Conservation (phyloP, 2,888 invertebrate species). For the Boloria euphrosyne region DNA sequence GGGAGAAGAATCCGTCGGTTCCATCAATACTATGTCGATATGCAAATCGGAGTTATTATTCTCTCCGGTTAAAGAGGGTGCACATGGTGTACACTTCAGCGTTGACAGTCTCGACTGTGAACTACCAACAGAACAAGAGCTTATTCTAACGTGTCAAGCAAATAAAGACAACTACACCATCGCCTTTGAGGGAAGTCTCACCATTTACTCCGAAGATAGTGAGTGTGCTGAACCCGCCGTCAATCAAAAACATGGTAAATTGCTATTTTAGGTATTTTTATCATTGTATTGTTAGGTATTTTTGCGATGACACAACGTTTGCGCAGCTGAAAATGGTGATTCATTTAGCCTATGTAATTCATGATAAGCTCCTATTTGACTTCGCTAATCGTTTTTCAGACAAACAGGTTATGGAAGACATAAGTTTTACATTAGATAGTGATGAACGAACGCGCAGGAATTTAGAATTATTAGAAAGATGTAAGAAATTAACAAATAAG, state of each 20-base stretch:
- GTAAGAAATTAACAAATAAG: constrained; percentile 78
- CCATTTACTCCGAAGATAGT: constrained; percentile 92
- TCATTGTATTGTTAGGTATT: constrained; percentile 18
- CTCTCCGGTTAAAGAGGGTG: constrained; percentile 93
- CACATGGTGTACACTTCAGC: constrained; percentile 89
- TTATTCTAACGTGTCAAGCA: constrained; percentile 94
- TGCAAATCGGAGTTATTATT: constrained; percentile 95
- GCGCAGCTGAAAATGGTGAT: constrained; percentile 49
- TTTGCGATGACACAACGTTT: constrained; percentile 56
- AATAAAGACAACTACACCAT: constrained; percentile 98
- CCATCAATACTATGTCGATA: constrained; percentile 91
- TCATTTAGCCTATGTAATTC: constrained; percentile 52
- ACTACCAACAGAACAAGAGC: constrained; percentile 89
- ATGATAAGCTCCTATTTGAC: constrained; percentile 55
- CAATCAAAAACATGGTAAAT: constrained; percentile 78
- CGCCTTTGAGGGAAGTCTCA: constrained; percentile 94
- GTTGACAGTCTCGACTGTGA: constrained; percentile 96
- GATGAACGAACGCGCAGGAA: constrained; percentile 82
- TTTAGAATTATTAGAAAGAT: constrained; percentile 80
- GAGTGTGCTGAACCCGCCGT: constrained; percentile 83
- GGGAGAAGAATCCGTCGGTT: constrained; percentile 89
- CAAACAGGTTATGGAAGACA: constrained; percentile 72
- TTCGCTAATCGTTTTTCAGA: constrained; percentile 62
- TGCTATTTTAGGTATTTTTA: neutral
- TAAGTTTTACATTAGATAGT: constrained; percentile 71